Evolutionary conservation across 2,888 invertebrate genomes (phyloP), one percentile per base, ranked within the genome.

Genomic region (Platerodrilus igneus): DNA sequence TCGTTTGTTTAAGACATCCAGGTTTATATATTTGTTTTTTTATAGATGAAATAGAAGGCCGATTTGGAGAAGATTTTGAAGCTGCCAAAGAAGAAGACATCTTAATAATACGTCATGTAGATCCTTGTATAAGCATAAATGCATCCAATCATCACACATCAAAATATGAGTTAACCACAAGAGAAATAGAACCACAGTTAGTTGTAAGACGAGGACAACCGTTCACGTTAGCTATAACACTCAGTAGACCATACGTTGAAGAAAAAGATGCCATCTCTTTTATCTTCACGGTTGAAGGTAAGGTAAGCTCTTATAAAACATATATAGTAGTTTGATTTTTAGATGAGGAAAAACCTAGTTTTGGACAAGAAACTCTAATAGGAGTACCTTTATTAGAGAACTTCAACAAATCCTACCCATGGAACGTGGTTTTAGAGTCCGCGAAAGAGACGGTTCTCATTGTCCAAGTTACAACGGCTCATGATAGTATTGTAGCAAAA

Each of bases 141-240:
- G 86, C 87, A 5, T 72, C 73, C 22, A 74, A 76, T 42, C 92
- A 92, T 63, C 79, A 81, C 60, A 92, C 92, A 0, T 77, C 75
- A 56, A 81, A 82, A 59, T 92, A 83, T 64, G 82, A 86, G 56
- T 66, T 84, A 53, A 85, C 86, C 81, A 75, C 73, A 41, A 72
- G 78, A 37, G 48, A 57, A 37, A 51, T 60, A 31, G 62, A 64
- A 22, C 77, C 78, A 27, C 75, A 81, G 47, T 72, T 91, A 28
- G 84, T 94, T 0, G 75, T 92, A 4, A 75, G 93, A 45, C 74
- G 93, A 47, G 93, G 93, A 4, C 88, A 91, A 65, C 72, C 82
- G 14, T 92, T 94, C 67, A 75, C 74, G 58, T 63, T 88, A 26
- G 78, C 81, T 53, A 71, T 93, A 36, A 74, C 76, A 8, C 75